Conservation (phyloP, 1,140 invertebrate genomes). For the Oncopodura yosiiana region DNA sequence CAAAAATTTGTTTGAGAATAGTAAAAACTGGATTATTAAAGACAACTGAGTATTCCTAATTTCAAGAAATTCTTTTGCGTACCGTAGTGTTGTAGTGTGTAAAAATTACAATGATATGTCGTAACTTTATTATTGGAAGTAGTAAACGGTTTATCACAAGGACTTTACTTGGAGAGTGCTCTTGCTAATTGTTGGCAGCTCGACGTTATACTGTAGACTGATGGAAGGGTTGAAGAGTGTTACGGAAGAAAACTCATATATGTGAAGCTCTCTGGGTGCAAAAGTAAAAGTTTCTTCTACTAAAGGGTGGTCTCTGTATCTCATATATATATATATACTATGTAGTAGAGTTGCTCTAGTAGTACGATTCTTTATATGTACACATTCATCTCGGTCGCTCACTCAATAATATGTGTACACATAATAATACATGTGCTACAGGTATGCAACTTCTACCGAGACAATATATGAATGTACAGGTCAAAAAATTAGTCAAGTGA, state of each 20-base stretch:
- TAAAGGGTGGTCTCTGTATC: conserved; percentile 11
- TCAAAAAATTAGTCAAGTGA: conserved; percentile 22
- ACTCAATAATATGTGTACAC: too few species aligned
- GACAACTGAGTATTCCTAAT: background rate
- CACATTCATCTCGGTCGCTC: too few species aligned
- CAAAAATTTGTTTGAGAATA: too few species aligned
- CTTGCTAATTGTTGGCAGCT: conserved; percentile 17
- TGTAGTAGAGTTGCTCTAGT: too few species aligned
- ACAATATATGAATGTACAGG: too few species aligned
- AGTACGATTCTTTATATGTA: too few species aligned
- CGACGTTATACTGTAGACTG: conserved; percentile 21
- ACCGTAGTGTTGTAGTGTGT: background rate
- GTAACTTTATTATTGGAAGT: background rate
- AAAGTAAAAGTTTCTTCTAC: conserved; percentile 31
- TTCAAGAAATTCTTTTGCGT: background rate
- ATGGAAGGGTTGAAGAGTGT: conserved; percentile 16
- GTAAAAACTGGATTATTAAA: background rate
- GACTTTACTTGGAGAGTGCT: background rate
- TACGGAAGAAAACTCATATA: conserved; percentile 31
- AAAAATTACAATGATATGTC: background rate
- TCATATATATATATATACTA: too few species aligned
- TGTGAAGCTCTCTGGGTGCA: conserved; percentile 22
- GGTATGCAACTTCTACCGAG: too few species aligned
- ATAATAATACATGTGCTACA: too few species aligned
- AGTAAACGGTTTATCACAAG: conserved; percentile 1